phyloP scores from a whole-genome alignment of 53 echinoderm and acorn worm species.

The Echinarachnius parma region DNA sequence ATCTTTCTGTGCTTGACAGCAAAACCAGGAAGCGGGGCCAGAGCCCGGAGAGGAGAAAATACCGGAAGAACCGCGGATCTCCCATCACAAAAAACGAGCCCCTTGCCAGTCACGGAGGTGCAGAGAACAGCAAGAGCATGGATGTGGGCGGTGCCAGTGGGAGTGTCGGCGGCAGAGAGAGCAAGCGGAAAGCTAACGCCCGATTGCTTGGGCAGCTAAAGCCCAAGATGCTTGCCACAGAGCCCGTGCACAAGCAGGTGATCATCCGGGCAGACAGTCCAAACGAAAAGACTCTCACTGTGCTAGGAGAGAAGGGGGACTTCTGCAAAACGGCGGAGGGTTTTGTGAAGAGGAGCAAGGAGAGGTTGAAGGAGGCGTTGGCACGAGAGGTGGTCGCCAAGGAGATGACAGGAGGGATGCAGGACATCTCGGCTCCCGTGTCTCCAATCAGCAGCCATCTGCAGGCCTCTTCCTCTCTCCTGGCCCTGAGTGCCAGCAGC shows the following conservation, averaged over 20 bases:
- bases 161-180: conserved; percentile 9
- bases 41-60: conserved; percentile 33
- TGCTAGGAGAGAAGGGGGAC: conserved; percentile 24
- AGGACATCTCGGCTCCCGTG: background rate
- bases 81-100: conserved; percentile 14
- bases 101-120: conserved; percentile 4
- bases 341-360: conserved; percentile 1
- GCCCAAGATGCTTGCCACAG: background rate
- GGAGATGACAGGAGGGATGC: conserved; percentile 5
- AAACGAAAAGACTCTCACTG: conserved; percentile 34
- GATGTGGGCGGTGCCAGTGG: background rate
- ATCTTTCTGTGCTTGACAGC: background rate
- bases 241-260: conserved; percentile 19
- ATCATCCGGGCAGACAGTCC: conserved; percentile 35
- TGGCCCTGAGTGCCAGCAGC: conserved; percentile 2
- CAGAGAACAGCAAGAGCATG: conserved; percentile 1
- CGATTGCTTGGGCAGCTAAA: background rate
- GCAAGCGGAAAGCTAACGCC: conserved; percentile 21
- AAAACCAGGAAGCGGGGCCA: conserved; percentile 31
- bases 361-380: background rate
- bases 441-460: conserved; percentile 20
- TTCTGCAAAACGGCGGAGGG: conserved; percentile 2
- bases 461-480: conserved; percentile 28
- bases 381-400: conserved; percentile 2
- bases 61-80: conserved; percentile 19